Evolutionary conservation across 2,888 invertebrate genomes (phyloP), one percentile per base, ranked within the genome.

Genomic region (Amiota communis): DNA sequence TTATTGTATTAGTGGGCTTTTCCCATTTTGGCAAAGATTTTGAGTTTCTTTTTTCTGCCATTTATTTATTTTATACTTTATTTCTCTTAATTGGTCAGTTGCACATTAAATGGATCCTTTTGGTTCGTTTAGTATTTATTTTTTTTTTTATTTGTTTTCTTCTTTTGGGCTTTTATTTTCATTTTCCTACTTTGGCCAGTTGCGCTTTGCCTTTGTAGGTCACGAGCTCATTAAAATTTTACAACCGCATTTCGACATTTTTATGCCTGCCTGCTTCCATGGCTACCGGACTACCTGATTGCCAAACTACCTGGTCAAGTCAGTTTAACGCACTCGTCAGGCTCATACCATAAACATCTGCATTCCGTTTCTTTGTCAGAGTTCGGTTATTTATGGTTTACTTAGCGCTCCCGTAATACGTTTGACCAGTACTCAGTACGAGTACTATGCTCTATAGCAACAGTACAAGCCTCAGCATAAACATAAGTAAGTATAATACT

Each of bases 141-240:
- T 17, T 12, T 20, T 12, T 63, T 36, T 63, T 63, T 63, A n/a
- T 63, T 11, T 23, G 3, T 9, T 47, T 64, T 47, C 9, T n/a
- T 36, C 15, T 64, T 64, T 46, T 23, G 4, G n/a, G 36, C 63
- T 46, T 12, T 47, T 13, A 46, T 63, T 15, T 46, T 36, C 63
- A 46, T 63, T 20, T 63, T 12, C 36, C 36, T 36, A 36, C 36
- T 15, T 57, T 57, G 1, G 56, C 20, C 12, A 17, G 59, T 59
- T 23, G 46, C 1, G 8, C 15, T 57, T 17, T n/a, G 17, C 13
- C 23, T 70, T 76, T 73, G 65, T 76, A n/a, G 80, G 74, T 77
- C 75, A 72, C 61, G 70, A 65, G 72, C 78, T 76, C 75, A 79
- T 84, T 75, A 75, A 76, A 77, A 68, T 75, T 82, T 74, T 11